Evolutionary conservation across 2,113 vertebrate genomes (phyloP).

Genomic region (Bolborhynchus lineola): DNA sequence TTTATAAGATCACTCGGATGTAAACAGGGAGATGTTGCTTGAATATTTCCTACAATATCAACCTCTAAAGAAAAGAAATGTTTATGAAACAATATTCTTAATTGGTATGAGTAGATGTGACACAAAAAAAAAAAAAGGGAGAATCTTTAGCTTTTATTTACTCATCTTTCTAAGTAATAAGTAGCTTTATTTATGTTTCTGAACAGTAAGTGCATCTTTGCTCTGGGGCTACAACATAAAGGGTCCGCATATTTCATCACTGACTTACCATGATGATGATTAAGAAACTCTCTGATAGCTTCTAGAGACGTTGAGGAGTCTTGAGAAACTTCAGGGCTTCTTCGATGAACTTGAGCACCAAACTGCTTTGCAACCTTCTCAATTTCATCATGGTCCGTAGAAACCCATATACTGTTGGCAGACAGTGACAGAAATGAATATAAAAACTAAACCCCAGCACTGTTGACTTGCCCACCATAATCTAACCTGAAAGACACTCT

Average conservation of each 20-base stretch:
- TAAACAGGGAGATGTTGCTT: constrained; percentile 94
- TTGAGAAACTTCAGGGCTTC: constrained; percentile 85
- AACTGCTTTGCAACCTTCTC: constrained; percentile 83
- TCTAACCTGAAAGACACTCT: not conserved
- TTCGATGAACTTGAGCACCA: constrained; percentile 85
- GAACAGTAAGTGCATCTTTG: not conserved
- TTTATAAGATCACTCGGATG: constrained; percentile 85
- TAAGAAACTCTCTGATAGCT: constrained; percentile 87
- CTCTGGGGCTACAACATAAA: not conserved
- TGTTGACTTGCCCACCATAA: not conserved
- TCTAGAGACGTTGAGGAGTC: constrained; percentile 89
- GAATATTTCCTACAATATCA: constrained; percentile 89
- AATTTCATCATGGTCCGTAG: constrained; percentile 92
- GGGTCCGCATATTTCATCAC: not conserved
- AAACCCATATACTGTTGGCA: constrained; percentile 88
- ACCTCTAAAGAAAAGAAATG: constrained; percentile 76
- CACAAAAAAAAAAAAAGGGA: not conserved
- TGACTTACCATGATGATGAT: constrained; percentile 76
- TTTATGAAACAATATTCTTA: not conserved
- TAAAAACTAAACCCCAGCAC: not conserved
- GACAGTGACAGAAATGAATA: not conserved
- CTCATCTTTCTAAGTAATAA: not conserved
- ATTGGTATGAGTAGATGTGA: not conserved
- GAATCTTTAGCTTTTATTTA: not conserved
- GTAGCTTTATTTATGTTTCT: not conserved